Evolutionary conservation across 2,888 invertebrate genomes (phyloP).

Genomic region (Mythimna lalbum): DNA sequence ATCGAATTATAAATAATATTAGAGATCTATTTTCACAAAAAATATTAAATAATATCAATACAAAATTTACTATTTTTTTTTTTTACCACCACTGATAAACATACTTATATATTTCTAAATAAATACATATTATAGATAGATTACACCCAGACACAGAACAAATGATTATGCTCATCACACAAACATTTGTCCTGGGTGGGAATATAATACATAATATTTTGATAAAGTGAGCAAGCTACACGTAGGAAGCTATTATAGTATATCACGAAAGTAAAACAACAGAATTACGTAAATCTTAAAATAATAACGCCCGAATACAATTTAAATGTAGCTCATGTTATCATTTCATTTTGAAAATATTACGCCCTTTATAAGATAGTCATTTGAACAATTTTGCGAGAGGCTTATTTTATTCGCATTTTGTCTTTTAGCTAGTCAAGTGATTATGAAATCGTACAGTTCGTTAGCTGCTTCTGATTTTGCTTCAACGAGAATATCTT

Average conservation of each 20-base stretch:
- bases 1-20: not conserved
- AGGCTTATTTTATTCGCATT: conserved; percentile 23
- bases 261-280: not conserved
- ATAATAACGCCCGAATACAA: conserved; percentile 4
- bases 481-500: not conserved
- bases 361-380: not conserved
- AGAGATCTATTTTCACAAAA: not conserved
- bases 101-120: too few species aligned
- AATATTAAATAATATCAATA: not conserved
- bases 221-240: not conserved
- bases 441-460: conserved; percentile 12
- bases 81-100: too few species aligned
- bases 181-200: too few species aligned
- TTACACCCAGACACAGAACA: too few species aligned
- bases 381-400: conserved; percentile 21
- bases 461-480: conserved; percentile 29
- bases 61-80: not conserved
- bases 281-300: conserved; percentile 4
- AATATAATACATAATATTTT: too few species aligned
- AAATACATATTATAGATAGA: too few species aligned
- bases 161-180: too few species aligned
- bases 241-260: not conserved
- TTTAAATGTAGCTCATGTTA: not conserved
- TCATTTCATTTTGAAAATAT: not conserved
- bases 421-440: conserved; percentile 12